phyloP scores from a whole-genome alignment of 2,797 vertebrate species.

The Tangara arthus region DNA sequence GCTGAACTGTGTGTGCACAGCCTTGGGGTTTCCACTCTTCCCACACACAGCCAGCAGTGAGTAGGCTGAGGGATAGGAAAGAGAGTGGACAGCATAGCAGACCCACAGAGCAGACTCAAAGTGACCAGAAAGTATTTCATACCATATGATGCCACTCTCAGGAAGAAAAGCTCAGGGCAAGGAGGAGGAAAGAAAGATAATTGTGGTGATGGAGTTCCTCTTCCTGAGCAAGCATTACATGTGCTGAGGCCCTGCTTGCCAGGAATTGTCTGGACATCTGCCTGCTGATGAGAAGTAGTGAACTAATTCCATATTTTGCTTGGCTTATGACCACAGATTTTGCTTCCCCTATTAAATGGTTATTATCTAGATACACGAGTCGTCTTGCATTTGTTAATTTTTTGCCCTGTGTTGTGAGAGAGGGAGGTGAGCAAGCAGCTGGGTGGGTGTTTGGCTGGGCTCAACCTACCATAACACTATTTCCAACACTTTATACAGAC shows the following conservation, averaged over 20 bases:
- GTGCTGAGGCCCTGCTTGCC: neutral
- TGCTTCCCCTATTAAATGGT: neutral
- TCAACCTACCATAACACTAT: neutral
- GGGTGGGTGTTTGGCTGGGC: neutral
- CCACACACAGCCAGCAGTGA: neutral
- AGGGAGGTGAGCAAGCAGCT: neutral
- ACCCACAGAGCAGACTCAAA: neutral
- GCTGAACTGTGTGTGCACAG: rapidly evolving
- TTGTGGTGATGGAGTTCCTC: neutral
- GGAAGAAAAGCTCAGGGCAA: neutral
- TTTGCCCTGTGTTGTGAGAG: neutral
- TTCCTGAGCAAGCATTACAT: neutral
- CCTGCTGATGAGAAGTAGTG: neutral
- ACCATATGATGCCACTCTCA: neutral
- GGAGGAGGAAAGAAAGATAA: neutral
- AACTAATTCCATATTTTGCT: neutral
- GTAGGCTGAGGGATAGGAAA: neutral
- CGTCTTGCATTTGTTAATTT: neutral
- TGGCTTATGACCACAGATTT: neutral
- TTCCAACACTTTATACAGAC: neutral
- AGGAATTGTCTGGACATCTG: neutral
- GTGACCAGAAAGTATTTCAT: neutral
- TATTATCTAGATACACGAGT: neutral
- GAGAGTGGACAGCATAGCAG: neutral
- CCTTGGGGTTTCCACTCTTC: neutral